Conservation (phyloP, 64 coral and sea anemone species). For the Montipora sp. region DNA sequence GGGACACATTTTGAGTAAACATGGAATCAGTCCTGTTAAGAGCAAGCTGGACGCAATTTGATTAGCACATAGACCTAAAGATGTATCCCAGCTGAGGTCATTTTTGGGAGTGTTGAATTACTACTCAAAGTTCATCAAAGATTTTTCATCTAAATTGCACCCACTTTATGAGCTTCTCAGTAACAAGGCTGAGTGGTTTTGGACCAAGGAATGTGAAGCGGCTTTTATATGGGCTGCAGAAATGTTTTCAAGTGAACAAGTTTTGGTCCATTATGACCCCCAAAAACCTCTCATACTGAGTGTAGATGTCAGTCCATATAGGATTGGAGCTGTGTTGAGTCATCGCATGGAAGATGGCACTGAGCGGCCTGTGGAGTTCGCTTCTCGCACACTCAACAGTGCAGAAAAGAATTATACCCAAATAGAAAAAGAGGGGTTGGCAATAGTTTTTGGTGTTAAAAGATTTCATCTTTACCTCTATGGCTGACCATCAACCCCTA, state of each 20-base stretch:
- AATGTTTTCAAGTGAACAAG: conserved; percentile 3
- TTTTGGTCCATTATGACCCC: too few species aligned
- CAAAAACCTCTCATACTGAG: too few species aligned
- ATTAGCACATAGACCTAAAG: conserved; percentile 19
- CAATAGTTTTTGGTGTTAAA: too few species aligned
- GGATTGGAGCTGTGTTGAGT: too few species aligned
- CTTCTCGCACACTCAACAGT: conserved; percentile 34
- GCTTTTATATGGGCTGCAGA: conserved; percentile 47
- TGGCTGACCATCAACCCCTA: conserved; percentile 21
- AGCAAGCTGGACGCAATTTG: conserved; percentile 47
- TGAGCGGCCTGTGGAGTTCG: conserved; percentile 59
- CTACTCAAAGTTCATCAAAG: conserved; percentile 57
- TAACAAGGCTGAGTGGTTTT: conserved; percentile 52
- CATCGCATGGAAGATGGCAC: conserved; percentile 3
- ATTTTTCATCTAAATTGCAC: conserved; percentile 53
- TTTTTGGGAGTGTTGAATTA: conserved; percentile 42
- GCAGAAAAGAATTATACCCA: too few species aligned
- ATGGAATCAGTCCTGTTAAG: conserved; percentile 46
- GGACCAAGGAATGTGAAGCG: conserved; percentile 9
- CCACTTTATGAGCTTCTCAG: conserved; percentile 48
- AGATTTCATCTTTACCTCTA: conserved; percentile 17
- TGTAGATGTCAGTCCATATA: too few species aligned
- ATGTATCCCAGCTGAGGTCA: conserved; percentile 47
- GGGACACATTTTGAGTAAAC: conserved; percentile 53
- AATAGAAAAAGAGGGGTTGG: too few species aligned